Conservation (phyloP, 2,888 invertebrate genomes). For the Brachylomia viminalis region DNA sequence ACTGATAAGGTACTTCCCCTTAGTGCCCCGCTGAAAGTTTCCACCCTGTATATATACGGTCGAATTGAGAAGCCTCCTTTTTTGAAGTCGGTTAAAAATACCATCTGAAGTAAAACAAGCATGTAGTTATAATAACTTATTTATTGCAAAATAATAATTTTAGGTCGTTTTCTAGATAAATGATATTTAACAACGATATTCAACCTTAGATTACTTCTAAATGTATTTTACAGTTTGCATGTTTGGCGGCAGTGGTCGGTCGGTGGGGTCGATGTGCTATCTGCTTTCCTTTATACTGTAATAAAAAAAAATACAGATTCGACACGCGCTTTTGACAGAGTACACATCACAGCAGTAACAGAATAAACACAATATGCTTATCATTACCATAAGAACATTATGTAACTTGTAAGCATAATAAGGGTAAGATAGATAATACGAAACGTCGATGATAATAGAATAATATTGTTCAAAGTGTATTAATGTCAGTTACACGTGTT, state of each 20-base stretch:
- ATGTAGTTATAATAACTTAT: not conserved
- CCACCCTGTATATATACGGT: too few relatives aligned
- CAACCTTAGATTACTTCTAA: not conserved
- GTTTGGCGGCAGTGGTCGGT: not conserved
- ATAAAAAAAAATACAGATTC: not conserved
- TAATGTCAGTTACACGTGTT: not conserved
- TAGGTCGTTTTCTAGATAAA: not conserved
- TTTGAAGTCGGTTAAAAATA: too few relatives aligned
- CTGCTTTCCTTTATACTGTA: conserved; percentile 1
- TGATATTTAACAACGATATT: not conserved
- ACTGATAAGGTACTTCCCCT: too few relatives aligned
- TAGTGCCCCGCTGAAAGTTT: too few relatives aligned
- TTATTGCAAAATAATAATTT: conserved; percentile 13
- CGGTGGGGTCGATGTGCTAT: not conserved
- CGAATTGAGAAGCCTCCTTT: too few relatives aligned
- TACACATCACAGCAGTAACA: not conserved
- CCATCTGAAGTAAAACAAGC: not conserved
- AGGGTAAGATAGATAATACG: not conserved
- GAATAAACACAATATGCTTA: not conserved
- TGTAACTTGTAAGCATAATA: not conserved
- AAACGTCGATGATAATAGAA: not conserved
- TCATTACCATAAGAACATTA: too few relatives aligned
- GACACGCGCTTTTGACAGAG: not conserved
- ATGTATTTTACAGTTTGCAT: not conserved
- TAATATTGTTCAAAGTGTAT: not conserved